Base-by-base conservation (phyloP, 1,140 invertebrate species). In the Chironomus striatipennis region DNA sequence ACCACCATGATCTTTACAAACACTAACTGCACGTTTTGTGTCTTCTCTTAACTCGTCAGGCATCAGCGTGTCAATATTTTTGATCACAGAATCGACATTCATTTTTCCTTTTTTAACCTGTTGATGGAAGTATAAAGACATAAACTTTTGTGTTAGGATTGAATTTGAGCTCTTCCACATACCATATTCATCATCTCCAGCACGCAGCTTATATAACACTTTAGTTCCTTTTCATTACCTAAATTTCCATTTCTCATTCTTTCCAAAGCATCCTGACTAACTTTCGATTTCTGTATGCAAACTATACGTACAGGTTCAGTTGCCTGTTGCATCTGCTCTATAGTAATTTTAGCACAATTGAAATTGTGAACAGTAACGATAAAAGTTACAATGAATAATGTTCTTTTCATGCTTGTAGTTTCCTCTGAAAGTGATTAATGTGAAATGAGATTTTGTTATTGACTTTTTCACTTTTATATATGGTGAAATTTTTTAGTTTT, bases 231-330 rank as follows among this genome's bases (percentile, higher is more conserved):
- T 21, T 6, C 65, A 20, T 70, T 17, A 70, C 18, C 65, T 9
- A 70, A 17, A 2, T 18, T 18, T 2, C 65, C 65, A 20, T 6
- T 6, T 70, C 17, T 18, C 18, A 70, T 7, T 2, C 6, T 70
- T 6, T 15, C 20, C 17, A 70, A 21, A 2, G n/a, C 9, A n/a
- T 17, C 65, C 18, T 70, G 15, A 70, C 17, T 70, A 18, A 70
- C 65, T 70, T 70, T 70, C 17, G 65, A 70, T 70, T 70, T 70
- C 18, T 70, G 17, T 70, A 70, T 70, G 65, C 65, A 70, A 20
- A 70, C 65, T 12, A 70, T 20, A 8, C 65, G 17, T 10, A 70
- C 65, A 9, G 65, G 65, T 18, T 70, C 65, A 7, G 65, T 21
- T 20, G 65, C 65, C 10, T 70, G 65, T 70, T 70, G 65, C 65